phyloP scores from a whole-genome alignment of 2,888 invertebrate species.

The Brassicogethes aeneus region DNA sequence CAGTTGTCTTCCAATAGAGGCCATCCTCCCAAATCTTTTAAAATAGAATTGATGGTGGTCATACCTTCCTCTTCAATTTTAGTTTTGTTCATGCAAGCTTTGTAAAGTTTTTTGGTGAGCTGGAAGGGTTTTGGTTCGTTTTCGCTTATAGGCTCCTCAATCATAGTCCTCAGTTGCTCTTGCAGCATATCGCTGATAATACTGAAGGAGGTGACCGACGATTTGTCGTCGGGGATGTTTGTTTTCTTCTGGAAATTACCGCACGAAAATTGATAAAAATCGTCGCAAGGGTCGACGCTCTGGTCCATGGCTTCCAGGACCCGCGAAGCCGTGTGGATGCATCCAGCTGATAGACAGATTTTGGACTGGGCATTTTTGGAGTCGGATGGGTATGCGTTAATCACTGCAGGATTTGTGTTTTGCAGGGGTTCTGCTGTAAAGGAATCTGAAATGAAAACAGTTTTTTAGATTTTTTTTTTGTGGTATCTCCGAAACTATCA shows the following conservation, averaged over 20 bases:
- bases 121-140: slow-evolving; percentile 61
- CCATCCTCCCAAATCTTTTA: slow-evolving; percentile 84
- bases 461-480: too few relatives aligned
- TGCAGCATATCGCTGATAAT: slow-evolving; percentile 65
- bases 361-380: slow-evolving; percentile 31
- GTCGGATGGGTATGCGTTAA: slow-evolving; percentile 21
- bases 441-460: slow-evolving; percentile 24
- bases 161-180: slow-evolving; percentile 60
- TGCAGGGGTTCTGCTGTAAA: slow-evolving; percentile 30
- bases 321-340: slow-evolving; percentile 71
- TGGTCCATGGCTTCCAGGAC: slow-evolving; percentile 63
- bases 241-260: slow-evolving; percentile 64
- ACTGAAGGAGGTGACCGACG: slow-evolving; percentile 67
- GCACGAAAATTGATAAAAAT: slow-evolving; percentile 75
- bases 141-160: slow-evolving; percentile 54
- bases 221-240: slow-evolving; percentile 73
- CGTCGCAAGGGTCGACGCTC: slow-evolving; percentile 67
- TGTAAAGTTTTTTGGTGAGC: slow-evolving; percentile 74
- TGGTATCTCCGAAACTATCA: too few relatives aligned
- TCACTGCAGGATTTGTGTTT: slow-evolving; percentile 19
- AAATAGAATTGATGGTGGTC: slow-evolving; percentile 59
- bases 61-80: slow-evolving; percentile 73
- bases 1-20: slow-evolving; percentile 81
- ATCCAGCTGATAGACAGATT: slow-evolving; percentile 66
- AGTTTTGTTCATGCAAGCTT: slow-evolving; percentile 80